phyloP scores from a whole-genome alignment of 2,888 invertebrate species.

The Lumbricus terrestris region DNA sequence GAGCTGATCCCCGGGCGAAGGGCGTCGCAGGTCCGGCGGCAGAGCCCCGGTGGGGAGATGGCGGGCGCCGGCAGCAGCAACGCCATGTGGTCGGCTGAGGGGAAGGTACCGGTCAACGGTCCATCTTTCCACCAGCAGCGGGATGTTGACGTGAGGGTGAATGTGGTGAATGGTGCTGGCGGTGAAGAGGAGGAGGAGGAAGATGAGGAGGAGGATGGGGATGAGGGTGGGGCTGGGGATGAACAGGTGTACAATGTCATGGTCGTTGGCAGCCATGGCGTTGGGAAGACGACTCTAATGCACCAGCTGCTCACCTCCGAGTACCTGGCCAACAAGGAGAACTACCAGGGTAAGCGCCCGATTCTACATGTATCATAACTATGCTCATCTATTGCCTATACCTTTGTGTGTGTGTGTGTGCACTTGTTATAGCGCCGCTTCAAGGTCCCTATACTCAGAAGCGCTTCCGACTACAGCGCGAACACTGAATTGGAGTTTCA shows the following conservation, averaged over 20 bases:
- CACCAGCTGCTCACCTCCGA: slow-evolving; percentile 73
- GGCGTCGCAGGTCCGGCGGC: not conserved
- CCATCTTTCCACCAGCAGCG: not conserved
- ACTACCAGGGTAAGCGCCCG: slow-evolving; percentile 66
- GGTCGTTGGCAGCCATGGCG: slow-evolving; percentile 69
- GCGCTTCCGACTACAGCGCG: too few relatives aligned
- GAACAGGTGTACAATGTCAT: slow-evolving; percentile 62
- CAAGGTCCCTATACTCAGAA: too few relatives aligned
- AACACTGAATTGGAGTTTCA: too few relatives aligned
- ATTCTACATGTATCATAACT: too few relatives aligned
- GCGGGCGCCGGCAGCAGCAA: too few relatives aligned
- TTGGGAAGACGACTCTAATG: slow-evolving; percentile 71
- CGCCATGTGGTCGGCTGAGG: not conserved
- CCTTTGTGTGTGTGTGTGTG: too few relatives aligned
- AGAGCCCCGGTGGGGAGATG: not conserved
- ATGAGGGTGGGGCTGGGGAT: not conserved
- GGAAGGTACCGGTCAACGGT: not conserved
- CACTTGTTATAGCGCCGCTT: too few relatives aligned
- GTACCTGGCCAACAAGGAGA: slow-evolving; percentile 72
- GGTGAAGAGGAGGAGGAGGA: not conserved
- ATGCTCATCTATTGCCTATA: too few relatives aligned
- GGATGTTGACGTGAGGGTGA: not conserved
- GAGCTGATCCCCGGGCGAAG: slow-evolving; percentile 5
- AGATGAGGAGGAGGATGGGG: not conserved
- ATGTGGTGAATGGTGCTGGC: not conserved